phyloP scores from a whole-genome alignment of 2,113 vertebrate species.

The Pangasianodon gigas region DNA sequence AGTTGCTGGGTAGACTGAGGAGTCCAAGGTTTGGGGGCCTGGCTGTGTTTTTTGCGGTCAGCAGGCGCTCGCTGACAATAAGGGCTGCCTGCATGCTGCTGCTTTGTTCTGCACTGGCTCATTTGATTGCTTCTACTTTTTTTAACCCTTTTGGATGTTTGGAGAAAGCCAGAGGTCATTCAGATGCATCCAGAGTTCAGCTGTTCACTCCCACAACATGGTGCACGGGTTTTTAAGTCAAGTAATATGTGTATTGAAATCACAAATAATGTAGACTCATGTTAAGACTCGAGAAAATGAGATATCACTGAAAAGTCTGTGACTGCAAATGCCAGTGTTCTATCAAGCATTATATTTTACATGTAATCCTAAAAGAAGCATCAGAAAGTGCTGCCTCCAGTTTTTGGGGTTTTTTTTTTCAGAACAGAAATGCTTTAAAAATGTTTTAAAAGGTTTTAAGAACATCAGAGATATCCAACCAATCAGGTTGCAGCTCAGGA shows the following conservation, averaged over 20 bases:
- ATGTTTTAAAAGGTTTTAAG: neutral
- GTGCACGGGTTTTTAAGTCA: neutral
- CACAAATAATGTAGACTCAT: neutral
- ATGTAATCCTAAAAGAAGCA: neutral
- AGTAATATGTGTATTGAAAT: constrained; percentile 3
- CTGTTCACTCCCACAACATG: constrained; percentile 19
- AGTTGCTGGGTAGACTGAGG: constrained; percentile 64
- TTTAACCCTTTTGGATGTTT: constrained; percentile 13
- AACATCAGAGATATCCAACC: neutral
- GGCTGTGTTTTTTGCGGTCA: constrained; percentile 24
- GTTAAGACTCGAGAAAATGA: neutral
- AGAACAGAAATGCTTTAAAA: neutral
- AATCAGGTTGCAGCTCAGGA: neutral
- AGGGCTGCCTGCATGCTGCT: constrained; percentile 37
- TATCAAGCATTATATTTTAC: neutral
- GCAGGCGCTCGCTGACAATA: constrained; percentile 41
- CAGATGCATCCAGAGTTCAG: constrained; percentile 17
- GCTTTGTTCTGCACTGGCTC: constrained; percentile 45
- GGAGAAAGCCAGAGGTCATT: constrained; percentile 32
- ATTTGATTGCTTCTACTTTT: constrained; percentile 46
- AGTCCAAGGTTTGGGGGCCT: constrained; percentile 55
- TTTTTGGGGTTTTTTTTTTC: neutral
- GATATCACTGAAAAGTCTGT: too few species aligned
- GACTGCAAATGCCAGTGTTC: neutral
- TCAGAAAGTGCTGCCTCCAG: neutral